These are phyloP conservation scores for Ophioninae sp. DNA, from an alignment of 2,888 invertebrate genomes.

Conservation along the genomic window DNA sequence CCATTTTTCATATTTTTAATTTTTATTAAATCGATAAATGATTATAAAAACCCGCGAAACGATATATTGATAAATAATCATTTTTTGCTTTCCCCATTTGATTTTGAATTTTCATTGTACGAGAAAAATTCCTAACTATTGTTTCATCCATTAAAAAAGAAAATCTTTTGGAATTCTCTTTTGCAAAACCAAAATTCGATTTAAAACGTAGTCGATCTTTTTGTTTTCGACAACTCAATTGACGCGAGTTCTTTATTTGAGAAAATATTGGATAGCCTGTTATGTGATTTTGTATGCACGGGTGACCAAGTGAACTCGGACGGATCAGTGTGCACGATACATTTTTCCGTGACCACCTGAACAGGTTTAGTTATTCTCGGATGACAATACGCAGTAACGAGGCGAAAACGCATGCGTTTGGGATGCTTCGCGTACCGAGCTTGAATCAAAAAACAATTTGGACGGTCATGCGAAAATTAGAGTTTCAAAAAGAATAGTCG, in stretches of 20 bases:
- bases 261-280: slow-evolving; percentile 3
- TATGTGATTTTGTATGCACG: slow-evolving; percentile 5
- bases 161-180: too few species aligned
- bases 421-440: neutral
- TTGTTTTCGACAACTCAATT: neutral
- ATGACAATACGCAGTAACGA: slow-evolving; percentile 31
- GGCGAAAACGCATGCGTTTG: slow-evolving; percentile 11
- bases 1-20: too few species aligned
- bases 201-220: too few species aligned
- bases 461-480: neutral
- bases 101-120: too few species aligned
- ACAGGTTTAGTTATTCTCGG: slow-evolving; percentile 45
- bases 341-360: slow-evolving; percentile 23
- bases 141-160: too few species aligned
- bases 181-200: too few species aligned
- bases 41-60: too few species aligned
- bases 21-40: too few species aligned
- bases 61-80: too few species aligned
- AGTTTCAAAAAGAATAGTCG: neutral
- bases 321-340: neutral
- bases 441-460: neutral
- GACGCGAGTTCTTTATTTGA: neutral
- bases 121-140: too few species aligned
- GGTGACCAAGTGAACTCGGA: slow-evolving; percentile 26
- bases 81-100: too few species aligned